Evolutionary conservation across 1,140 invertebrate genomes (phyloP).

Genomic region (Holcopasites calliopsidis): DNA sequence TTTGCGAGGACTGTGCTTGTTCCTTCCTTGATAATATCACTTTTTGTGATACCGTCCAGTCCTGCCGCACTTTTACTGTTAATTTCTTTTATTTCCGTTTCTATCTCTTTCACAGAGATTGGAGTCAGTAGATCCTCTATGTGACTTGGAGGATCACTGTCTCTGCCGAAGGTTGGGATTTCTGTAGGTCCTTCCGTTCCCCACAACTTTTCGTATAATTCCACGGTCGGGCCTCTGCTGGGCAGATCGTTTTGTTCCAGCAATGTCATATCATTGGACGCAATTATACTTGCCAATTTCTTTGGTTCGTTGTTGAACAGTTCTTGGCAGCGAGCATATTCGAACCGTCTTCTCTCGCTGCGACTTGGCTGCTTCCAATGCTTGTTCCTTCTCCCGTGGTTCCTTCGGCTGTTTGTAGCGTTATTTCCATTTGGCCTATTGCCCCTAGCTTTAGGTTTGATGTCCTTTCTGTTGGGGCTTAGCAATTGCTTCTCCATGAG

Average conservation of each 20-base stretch:
- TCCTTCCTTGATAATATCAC: neutral
- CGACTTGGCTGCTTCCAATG: neutral
- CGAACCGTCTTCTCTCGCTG: neutral
- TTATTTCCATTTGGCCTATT: conserved; percentile 19
- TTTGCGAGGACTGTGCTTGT: neutral
- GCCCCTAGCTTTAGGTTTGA: too few species aligned
- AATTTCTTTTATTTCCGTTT: neutral
- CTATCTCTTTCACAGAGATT: neutral
- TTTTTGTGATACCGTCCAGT: neutral
- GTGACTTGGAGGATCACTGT: neutral
- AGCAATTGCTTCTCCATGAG: too few species aligned
- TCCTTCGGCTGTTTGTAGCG: neutral
- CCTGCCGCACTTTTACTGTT: neutral
- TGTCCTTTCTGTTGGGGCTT: too few species aligned
- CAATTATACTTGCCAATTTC: neutral
- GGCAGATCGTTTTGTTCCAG: neutral
- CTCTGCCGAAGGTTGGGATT: too few species aligned
- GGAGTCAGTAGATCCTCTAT: neutral
- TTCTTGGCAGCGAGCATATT: neutral
- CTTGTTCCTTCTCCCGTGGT: neutral
- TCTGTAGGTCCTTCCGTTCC: neutral
- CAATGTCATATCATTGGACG: neutral
- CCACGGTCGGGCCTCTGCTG: neutral
- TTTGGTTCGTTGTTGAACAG: neutral
- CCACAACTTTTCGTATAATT: neutral